Evolutionary conservation across 2,797 vertebrate genomes (phyloP), one percentile per base, ranked within the genome.

Genomic region (Anniella stebbinsi): DNA sequence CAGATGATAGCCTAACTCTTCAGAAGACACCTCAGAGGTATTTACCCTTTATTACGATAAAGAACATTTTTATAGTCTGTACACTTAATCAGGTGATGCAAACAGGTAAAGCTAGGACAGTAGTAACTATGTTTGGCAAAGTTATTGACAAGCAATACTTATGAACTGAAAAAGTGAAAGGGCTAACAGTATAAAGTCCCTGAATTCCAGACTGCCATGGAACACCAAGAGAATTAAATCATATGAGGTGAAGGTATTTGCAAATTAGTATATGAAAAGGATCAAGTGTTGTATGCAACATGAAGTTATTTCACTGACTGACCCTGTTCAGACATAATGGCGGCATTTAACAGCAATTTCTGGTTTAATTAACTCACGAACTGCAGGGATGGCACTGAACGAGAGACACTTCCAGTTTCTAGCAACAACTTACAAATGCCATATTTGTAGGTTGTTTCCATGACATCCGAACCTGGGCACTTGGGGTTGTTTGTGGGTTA

Each of bases 241-340:
- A 82, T 6, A 12, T 60, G 9, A 13, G 33, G 54, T 84, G 48
- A 54, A 63, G 38, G 17, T 8, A 66, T 30, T 84, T 84, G 57
- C 38, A 38, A 76, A 51, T 8, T 36, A 54, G 12, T 30, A 54
- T 7, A 45, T 60, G n/a, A 8, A 33, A 48, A 82, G 75, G 87
- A n/a, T 83, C 86, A 73, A 92, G 75, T 0, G 87, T 67, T 75
- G 75, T 76, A 60, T 72, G 87, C 91, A 90, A 77, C 80, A 38
- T 93, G 25, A 83, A 30, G 38, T 60, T 36, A 73, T 25, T 57
- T 72, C 28, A 75, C 75, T 41, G 69, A 23, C 13, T 57, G 13
- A 57, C 13, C 54, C 54, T 57, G 54, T 57, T 57, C 54, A 57
- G 54, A 57, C 54, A 57, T 57, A 57, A 57, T 11, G 13, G 13